Conservation (phyloP, 2,888 invertebrate species). For the Platycheirus albimanus region DNA sequence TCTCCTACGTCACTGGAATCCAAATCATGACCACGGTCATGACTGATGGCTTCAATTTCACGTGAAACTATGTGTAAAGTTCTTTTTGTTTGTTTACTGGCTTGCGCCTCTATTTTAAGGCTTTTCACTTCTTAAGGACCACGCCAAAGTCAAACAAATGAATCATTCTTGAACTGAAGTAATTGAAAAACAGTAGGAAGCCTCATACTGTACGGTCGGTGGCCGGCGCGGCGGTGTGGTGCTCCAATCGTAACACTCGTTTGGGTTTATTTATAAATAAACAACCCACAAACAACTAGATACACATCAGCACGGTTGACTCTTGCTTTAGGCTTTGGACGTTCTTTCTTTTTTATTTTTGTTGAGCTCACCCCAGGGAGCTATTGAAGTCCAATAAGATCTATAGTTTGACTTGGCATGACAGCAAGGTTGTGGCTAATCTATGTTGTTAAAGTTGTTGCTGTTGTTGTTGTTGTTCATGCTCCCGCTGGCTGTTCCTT, state of each 20-base stretch:
- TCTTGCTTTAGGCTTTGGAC: neutral
- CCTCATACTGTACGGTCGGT: constrained; percentile 26
- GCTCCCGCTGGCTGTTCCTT: constrained; percentile 1
- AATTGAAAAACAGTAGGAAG: constrained; percentile 72
- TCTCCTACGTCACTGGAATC: neutral
- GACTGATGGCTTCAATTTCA: neutral
- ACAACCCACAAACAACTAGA: constrained; percentile 35
- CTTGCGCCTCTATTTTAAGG: constrained; percentile 41
- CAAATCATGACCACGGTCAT: neutral
- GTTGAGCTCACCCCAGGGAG: constrained; percentile 63
- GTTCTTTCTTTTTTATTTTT: constrained; percentile 33
- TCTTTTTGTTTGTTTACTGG: neutral
- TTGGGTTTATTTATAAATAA: constrained; percentile 53
- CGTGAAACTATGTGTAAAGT: too few species aligned
- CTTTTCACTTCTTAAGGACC: constrained; percentile 50
- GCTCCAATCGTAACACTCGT: constrained; percentile 51
- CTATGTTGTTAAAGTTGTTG: too few species aligned
- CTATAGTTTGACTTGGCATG: constrained; percentile 55
- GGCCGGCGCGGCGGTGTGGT: constrained; percentile 24
- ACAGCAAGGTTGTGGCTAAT: constrained; percentile 24
- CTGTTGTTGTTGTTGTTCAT: constrained; percentile 13
- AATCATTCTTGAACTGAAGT: constrained; percentile 45
- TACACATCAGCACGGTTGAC: constrained; percentile 2
- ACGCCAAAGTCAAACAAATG: constrained; percentile 59
- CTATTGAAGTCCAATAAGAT: constrained; percentile 66